Evolutionary conservation across 2,113 vertebrate species (phyloP), one percentile per base, ranked within the genome.

Genomic region (Phocoena phocoena): DNA sequence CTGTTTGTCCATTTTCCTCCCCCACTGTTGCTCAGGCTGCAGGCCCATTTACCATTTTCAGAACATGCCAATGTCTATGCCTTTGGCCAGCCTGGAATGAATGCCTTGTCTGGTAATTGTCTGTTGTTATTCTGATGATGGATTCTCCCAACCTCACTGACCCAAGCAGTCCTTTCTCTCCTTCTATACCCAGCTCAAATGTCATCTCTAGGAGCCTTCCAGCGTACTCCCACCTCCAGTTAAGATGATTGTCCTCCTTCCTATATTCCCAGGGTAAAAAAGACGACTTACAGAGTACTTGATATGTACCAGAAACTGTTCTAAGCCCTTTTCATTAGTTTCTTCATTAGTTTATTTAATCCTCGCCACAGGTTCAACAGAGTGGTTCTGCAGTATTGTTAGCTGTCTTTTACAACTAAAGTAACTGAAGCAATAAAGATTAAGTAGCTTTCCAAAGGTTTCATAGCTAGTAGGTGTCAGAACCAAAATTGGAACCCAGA

Each of bases 131-230:
- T 73, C 13, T 6, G 8, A 25, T 31, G n/a, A 38, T 84, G 50
- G 18, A 44, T 38, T 95, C 90, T 95, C 2, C 10, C 79, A 21
- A 83, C 71, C 33, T 86, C 50, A 70, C 1, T 38, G 90, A 79
- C 44, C 50, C 23, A 26, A 26, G 25, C 50, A 70, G 36, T 63
- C 58, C 70, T 68, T 74, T 20, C 28, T 81, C 3, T 44, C 36
- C 60, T 96, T 94, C 41, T 90, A 71, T 95, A 82, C 70, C 47
- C 50, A 90, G 87, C 74, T 96, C 73, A 93, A 8, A 14, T 89
- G 33, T 67, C 47, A 62, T 41, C 44, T 81, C 38, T 47, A 65
- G 41, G 41, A n/a, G 4, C 33, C 25, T 89, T 58, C n/a, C 28
- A 15, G 8, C 77, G 28, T 47, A 74, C 2, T 80, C 6, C 38